Base-by-base conservation (phyloP, 2,113 vertebrate genomes). In the Penelope pileata region DNA sequence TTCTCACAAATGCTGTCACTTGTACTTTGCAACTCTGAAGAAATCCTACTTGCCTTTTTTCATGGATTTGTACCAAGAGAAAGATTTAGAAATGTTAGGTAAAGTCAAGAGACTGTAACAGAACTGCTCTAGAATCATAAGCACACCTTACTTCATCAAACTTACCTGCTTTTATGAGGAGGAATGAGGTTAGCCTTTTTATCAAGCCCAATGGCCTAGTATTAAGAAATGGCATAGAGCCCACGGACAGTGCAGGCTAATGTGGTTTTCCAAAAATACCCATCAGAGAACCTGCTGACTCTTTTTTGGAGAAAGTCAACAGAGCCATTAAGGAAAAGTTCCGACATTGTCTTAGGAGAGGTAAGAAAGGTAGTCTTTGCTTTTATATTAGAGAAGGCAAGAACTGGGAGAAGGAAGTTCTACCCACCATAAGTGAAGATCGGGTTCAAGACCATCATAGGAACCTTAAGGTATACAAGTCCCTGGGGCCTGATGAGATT, bases 251-350 rank as follows among this genome's bases (percentile, higher is more conserved):
- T 13, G 24, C 12, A 75, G 13, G 21, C 30, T 93, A 66, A 86
- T 63, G 62, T 38, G 32, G 5, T 72, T 89, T 78, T 86, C 34
- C 26, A 42, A n/a, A 76, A 91, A 42, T 84, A 60, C 18, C 70
- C 90, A 67, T 96, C 92, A 97, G 68, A 70, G 80, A 96, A 91
- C 62, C 75, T 15, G 47, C 45, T 98, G 97, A 95, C 69, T 96
- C n/a, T 97, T 98, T 98, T 91, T 63, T 63, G 54, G 40, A 80
- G 60, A 83, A n/a, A n/a, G 47, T 96, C 86, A 66, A 89, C 27
- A 58, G 86, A 96, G 70, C 90, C 75, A 88, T 96, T 96, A 96
- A 69, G 73, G 86, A 96, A 95, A 77, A 96, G 72, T 56, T 93
- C 70, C 74, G 88, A 53, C 9, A 18, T 74, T 40, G 51, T 78